Base-by-base conservation (phyloP, 2,888 invertebrate genomes). In the Scaptomyza flava region DNA sequence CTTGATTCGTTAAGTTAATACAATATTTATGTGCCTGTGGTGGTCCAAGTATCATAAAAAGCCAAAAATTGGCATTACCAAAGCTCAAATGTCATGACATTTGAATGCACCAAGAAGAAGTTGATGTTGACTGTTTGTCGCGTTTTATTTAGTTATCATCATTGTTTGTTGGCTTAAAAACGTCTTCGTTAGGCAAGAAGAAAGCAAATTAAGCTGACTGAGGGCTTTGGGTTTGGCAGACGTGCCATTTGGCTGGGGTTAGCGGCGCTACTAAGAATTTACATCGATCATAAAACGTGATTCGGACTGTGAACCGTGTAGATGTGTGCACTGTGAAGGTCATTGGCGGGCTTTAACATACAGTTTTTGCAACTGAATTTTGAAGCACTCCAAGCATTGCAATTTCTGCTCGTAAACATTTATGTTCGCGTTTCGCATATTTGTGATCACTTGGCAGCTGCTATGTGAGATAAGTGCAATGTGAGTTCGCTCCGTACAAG, bases 271-370 rank as follows among this genome's bases (percentile, higher is more conserved):
- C 36, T 31, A 81, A 82, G 79, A 83, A 81, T 79, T 89, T 80
- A 88, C 90, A 89, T 90, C 90, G 90, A 88, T 90, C 90, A 88
- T 89, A 90, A 90, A 89, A 90, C 90, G 90, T 90, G 90, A 87
- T 87, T 84, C 71, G 80, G 42, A 58, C 27, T 50, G 64, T 54
- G 57, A 50, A 43, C 53, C 50, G 31, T 14, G 45, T 51, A 8
- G 23, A 12, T 12, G 14, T 36, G n/a, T 4, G 17, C 14, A 48
- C 23, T 36, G 30, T 23, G 52, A 30, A 51, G 74, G 77, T 60
- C 74, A 67, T 67, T 72, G 14, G 23, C 30, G 50, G 33, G 33
- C 67, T 69, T 77, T 73, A 66, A 71, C 84, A 81, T 67, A 66
- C 69, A 67, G 43, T 73, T 17, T 45, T 9, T 60, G 54, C 46